Evolutionary conservation across 2,113 vertebrate genomes (phyloP).

Genomic region (Paratilapia polleni): DNA sequence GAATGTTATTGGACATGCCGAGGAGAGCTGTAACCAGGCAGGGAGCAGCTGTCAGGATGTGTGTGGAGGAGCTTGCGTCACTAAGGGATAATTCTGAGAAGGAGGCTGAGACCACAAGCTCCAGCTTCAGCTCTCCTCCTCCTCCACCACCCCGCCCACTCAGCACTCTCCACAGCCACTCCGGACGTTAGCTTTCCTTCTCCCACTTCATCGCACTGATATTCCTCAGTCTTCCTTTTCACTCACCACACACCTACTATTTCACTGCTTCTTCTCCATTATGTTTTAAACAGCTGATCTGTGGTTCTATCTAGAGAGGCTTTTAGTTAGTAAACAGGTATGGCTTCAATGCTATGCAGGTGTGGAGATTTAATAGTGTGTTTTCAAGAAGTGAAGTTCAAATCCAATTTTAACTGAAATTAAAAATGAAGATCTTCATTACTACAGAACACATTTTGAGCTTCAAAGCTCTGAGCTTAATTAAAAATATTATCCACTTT

Average conservation of each 20-base stretch:
- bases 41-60: conserved; percentile 83
- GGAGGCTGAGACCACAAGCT: conserved; percentile 71
- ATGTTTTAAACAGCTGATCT: not conserved
- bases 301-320: not conserved
- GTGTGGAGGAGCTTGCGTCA: conserved; percentile 81
- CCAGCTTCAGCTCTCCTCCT: conserved; percentile 64
- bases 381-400: not conserved
- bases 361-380: not conserved
- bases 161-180: conserved; percentile 64
- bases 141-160: conserved; percentile 65
- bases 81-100: conserved; percentile 76
- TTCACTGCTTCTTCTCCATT: conserved; percentile 23
- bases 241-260: conserved; percentile 8
- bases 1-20: conserved; percentile 73
- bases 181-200: conserved; percentile 61
- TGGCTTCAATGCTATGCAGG: not conserved
- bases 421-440: not conserved
- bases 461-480: not conserved
- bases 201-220: conserved; percentile 44
- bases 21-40: conserved; percentile 74
- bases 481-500: not conserved
- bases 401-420: not conserved
- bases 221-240: conserved; percentile 36
- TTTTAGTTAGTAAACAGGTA: not conserved
- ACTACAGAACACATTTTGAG: not conserved